Base-by-base conservation (phyloP, 2,113 vertebrate species). In the Romanogobio albipinnatus region DNA sequence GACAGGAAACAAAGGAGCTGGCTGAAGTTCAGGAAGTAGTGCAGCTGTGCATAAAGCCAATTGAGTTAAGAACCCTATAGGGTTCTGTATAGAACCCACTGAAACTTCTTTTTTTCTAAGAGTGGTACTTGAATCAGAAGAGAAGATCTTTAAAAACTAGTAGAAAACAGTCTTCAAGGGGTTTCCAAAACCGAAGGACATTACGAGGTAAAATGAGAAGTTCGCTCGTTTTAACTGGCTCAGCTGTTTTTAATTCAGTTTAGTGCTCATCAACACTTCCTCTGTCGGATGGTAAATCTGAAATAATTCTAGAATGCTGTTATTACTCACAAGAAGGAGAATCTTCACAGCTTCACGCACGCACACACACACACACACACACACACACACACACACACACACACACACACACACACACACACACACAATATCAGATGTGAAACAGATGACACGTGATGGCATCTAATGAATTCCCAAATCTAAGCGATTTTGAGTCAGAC, bases 391-490 rank as follows among this genome's bases (percentile, higher is more conserved):
- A 62, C 58, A 62, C 36, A 58, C n/a, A 62, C 58, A 62, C 36
- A 58, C n/a, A 62, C 58, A 62, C 36, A 58, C n/a, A 62, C 58
- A 62, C 36, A 59, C n/a, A 62, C 58, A 62, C 36, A 39, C n/a
- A 62, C 39, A 62, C 39, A 59, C 76, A 59, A 36, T 78, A 43
- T 64, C 15, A 62, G 2, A 29, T 47, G 43, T 29, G 8, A 61
- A 80, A 64, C 36, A 79, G 76, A 62, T 62, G 39, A 56, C 76
- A 47, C 24, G 9, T 79, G 58, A 26, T 19, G 39, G n/a, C 39
- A 26, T 79, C 56, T 45, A 29, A 62, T 79, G 56, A 51, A 36
- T 6, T 6, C n/a, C 49, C 11, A 39, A 59, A n/a, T 10, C 29
- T 56, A 9, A 76, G 24, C 15, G 56, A 19, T 19, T 62, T 61